A percentile compares a stretch with the other conserved stretches of the same genome.
Conservation (phyloP, 2,113 vertebrate genomes). For the Todiramphus saurophagus region DNA sequence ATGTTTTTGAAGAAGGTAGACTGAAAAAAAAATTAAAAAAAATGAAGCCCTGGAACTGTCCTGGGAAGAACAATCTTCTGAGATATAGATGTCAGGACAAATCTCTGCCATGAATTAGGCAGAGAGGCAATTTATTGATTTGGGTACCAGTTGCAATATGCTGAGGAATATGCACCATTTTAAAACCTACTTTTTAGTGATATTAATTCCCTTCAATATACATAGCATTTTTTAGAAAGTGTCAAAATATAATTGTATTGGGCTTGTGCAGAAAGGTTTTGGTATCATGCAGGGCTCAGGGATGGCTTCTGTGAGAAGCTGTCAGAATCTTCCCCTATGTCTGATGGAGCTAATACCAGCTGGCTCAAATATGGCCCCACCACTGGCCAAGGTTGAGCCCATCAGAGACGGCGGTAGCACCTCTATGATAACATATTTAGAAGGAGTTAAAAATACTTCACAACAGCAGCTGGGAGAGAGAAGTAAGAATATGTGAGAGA, state of each 20-base stretch:
- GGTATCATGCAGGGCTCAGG: not conserved
- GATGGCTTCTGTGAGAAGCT: not conserved
- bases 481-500: not conserved
- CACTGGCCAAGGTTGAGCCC: fast-evolving
- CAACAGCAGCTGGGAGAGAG: not conserved
- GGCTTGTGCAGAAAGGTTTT: not conserved
- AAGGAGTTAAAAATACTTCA: fast-evolving
- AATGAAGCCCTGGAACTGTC: fast-evolving
- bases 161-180: not conserved
- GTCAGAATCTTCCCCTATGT: not conserved
- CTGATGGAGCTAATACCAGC: not conserved
- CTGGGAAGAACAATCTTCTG: not conserved
- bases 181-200: not conserved
- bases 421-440: not conserved
- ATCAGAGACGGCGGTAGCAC: fast-evolving
- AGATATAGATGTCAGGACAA: not conserved
- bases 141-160: not conserved
- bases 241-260: not conserved
- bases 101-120: not conserved
- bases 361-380: not conserved
- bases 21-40: not conserved
- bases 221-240: not conserved
- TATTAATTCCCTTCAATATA: not conserved
- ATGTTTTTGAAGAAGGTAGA: not conserved
- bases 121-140: not conserved